phyloP scores from a whole-genome alignment of 1,140 invertebrate species.

The Bursaphelenchus mucronatus region DNA sequence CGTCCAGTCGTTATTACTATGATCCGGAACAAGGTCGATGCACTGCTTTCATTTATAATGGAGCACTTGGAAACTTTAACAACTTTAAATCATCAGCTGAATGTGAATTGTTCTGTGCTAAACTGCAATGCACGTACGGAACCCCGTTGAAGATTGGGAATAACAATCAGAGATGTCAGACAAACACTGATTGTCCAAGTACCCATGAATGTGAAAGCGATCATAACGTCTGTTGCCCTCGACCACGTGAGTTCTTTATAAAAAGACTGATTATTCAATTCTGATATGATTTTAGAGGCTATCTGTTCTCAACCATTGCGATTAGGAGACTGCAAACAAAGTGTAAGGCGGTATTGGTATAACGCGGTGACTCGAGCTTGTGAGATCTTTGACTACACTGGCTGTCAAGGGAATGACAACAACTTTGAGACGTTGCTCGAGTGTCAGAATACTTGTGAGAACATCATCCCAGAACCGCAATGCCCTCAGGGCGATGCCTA shows the following conservation, averaged over 20 bases:
- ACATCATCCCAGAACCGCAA: conserved; percentile 59
- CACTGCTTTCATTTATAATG: conserved; percentile 45
- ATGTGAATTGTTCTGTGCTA: conserved; percentile 59
- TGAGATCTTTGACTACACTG: conserved; percentile 60
- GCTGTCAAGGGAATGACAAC: conserved; percentile 56
- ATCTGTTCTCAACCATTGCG: conserved; percentile 60
- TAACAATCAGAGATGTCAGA: conserved; percentile 57
- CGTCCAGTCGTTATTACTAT: conserved; percentile 54
- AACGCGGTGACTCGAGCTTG: conserved; percentile 59
- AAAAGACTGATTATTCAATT: neutral
- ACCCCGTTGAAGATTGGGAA: conserved; percentile 56
- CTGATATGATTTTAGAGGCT: conserved; percentile 45
- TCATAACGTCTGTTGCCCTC: conserved; percentile 59
- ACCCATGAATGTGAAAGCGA: conserved; percentile 57
- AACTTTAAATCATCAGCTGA: conserved; percentile 58
- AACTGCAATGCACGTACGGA: conserved; percentile 58
- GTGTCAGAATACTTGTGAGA: conserved; percentile 60
- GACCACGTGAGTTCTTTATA: conserved; percentile 43
- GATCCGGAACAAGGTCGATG: conserved; percentile 57
- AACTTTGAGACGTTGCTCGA: conserved; percentile 58
- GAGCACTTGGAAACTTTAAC: conserved; percentile 58
- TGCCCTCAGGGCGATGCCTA: conserved; percentile 59
- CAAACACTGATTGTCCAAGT: conserved; percentile 53
- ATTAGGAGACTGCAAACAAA: conserved; percentile 59
- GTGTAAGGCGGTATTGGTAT: conserved; percentile 60